These are phyloP conservation scores for Nasonovia ribisnigri DNA, from an alignment of 2,888 invertebrate species.

Conservation along the genomic window DNA sequence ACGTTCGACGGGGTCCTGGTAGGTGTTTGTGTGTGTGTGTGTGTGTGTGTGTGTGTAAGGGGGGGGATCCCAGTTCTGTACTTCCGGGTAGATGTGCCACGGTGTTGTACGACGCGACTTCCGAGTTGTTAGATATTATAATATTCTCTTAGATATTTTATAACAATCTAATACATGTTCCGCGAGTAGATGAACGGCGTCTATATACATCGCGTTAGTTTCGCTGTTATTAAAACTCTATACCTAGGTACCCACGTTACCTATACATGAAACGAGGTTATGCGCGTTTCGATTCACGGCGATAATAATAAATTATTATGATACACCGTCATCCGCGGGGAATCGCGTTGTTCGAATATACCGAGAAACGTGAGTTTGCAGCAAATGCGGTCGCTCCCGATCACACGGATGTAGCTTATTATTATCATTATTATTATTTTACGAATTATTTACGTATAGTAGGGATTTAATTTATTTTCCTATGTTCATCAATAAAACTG, in stretches of 20 bases:
- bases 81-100: neutral
- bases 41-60: too few species aligned
- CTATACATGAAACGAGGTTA: neutral
- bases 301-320: conserved; percentile 3
- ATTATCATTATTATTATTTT: neutral
- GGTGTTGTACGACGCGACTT: neutral
- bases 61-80: neutral
- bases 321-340: neutral
- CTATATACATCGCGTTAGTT: neutral
- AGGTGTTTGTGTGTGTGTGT: too few species aligned
- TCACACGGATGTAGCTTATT: neutral
- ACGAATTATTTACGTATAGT: neutral
- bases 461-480: neutral
- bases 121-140: neutral
- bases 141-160: neutral
- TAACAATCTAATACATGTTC: neutral
- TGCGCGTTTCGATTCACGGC: neutral
- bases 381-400: neutral
- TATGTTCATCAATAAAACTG: neutral
- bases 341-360: neutral
- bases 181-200: neutral
- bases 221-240: neutral
- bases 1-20: neutral
- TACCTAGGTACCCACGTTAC: neutral
- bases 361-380: neutral